Percentiles rank a stretch among this genome's conserved stretches.
phyloP scores from a whole-genome alignment of 2,797 vertebrate genomes.

The Lerista edwardsae region DNA sequence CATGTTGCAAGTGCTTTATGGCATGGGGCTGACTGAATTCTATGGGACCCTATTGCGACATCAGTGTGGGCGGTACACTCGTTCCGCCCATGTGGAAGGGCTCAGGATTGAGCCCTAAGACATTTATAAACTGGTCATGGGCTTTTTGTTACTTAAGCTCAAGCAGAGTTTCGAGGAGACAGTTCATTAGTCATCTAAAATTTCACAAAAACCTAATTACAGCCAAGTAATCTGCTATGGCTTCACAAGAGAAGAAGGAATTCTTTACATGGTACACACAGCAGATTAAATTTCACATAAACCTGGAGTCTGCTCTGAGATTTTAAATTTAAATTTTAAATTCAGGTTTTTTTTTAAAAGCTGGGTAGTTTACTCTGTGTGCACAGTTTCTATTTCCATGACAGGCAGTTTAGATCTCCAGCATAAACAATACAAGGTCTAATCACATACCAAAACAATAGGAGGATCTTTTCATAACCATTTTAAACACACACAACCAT shows the following conservation, averaged over 20 bases:
- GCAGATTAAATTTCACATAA: neutral
- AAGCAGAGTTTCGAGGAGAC: neutral
- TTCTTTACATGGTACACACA: neutral
- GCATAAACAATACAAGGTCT: neutral
- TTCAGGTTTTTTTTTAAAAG: too few relatives aligned
- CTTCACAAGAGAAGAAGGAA: neutral
- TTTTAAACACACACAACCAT: neutral
- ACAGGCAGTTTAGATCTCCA: neutral
- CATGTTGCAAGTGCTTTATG: too few relatives aligned
- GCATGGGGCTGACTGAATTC: too few relatives aligned
- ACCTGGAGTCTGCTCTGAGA: neutral
- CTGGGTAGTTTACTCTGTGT: neutral
- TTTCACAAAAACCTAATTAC: neutral
- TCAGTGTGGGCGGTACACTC: too few relatives aligned
- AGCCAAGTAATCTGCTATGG: neutral
- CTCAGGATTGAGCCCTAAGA: neutral
- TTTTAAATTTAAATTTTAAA: neutral
- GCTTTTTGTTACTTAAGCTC: neutral
- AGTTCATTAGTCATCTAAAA: rapidly evolving
- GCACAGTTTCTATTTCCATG: neutral
- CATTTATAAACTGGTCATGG: neutral
- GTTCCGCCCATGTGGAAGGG: too few relatives aligned
- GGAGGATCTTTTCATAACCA: neutral
- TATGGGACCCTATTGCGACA: too few relatives aligned
- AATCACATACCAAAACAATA: neutral